Conservation (phyloP, 2,113 vertebrate genomes). For the Siniperca knerii region DNA sequence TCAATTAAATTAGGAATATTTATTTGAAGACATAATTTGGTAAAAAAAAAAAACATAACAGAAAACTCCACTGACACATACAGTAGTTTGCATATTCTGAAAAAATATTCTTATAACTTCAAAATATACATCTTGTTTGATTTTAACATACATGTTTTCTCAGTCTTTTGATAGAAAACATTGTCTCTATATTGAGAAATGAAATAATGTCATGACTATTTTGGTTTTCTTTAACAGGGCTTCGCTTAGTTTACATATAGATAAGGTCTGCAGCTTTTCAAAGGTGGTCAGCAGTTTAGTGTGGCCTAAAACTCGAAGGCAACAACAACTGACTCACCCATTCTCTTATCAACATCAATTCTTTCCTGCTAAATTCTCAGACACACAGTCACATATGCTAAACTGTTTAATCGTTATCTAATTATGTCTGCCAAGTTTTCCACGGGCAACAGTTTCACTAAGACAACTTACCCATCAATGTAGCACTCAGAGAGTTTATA, state of each 20-base stretch:
- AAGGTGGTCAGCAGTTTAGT: neutral
- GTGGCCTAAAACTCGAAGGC: neutral
- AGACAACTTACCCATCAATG: neutral
- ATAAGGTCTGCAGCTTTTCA: conserved; percentile 3
- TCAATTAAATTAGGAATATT: neutral
- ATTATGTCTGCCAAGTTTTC: conserved; percentile 17
- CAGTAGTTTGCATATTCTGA: neutral
- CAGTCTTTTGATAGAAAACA: neutral
- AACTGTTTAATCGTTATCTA: neutral
- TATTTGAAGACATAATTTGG: neutral
- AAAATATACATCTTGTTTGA: neutral
- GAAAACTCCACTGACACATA: neutral
- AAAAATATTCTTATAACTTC: neutral
- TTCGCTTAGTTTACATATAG: conserved; percentile 10
- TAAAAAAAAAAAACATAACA: neutral
- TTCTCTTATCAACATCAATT: conserved; percentile 18
- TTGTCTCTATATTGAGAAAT: neutral
- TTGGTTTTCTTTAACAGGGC: neutral
- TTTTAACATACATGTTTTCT: neutral
- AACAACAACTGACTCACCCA: conserved; percentile 16
- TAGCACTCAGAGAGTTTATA: conserved; percentile 25
- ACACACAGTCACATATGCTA: neutral
- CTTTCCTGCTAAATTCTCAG: conserved; percentile 19
- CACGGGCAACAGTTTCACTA: neutral
- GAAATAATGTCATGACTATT: neutral